These are phyloP conservation scores for Glareola pratincola DNA, from an alignment of 2,113 vertebrate genomes.

Conservation along the genomic window DNA sequence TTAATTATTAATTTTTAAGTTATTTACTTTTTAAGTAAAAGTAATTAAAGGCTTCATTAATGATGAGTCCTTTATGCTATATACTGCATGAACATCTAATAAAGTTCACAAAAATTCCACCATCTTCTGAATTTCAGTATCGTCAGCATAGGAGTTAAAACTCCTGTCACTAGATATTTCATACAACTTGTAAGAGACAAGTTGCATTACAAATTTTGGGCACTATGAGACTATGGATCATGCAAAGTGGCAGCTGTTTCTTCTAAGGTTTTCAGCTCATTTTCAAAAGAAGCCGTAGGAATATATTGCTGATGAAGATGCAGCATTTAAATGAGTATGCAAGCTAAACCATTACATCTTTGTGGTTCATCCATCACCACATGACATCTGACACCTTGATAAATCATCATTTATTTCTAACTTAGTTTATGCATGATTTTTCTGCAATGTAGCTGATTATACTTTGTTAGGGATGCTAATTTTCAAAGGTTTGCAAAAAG, in stretches of 20 bases:
- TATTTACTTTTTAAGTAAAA: not conserved
- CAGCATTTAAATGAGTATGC: not conserved
- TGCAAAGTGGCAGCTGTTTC: not conserved
- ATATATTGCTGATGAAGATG: conserved; percentile 12
- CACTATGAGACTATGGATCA: not conserved
- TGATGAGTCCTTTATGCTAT: not conserved
- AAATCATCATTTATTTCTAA: conserved; percentile 60
- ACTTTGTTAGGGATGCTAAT: not conserved
- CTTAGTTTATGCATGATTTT: conserved; percentile 29
- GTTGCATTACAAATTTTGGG: not conserved
- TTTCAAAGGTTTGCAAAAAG: conserved; percentile 16
- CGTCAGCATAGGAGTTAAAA: not conserved
- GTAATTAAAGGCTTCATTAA: not conserved
- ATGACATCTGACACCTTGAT: conserved; percentile 53
- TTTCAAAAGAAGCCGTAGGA: not conserved
- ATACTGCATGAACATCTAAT: not conserved
- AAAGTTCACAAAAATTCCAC: not conserved
- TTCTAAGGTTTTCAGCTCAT: not conserved
- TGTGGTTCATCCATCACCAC: conserved; percentile 43
- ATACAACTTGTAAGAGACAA: not conserved
- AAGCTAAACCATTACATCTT: not conserved
- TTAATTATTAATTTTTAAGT: not conserved
- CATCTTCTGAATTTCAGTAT: not conserved
- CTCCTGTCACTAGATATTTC: not conserved
- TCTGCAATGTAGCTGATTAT: not conserved